phyloP scores from a whole-genome alignment of 2,797 vertebrate species.

The Ctenopoma kingsleyae region DNA sequence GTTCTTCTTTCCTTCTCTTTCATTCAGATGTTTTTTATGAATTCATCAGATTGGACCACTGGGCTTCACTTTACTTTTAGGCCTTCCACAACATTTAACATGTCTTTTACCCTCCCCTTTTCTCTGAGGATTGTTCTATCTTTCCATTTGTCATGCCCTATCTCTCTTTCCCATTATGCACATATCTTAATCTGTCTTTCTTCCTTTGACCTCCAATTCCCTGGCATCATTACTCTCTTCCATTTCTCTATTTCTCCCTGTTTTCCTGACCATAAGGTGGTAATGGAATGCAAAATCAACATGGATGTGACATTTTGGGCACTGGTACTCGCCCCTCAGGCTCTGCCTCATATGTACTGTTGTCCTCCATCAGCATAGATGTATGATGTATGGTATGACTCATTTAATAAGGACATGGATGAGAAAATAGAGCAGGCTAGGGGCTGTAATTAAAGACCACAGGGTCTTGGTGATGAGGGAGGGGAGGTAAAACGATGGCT shows the following conservation, averaged over 20 bases:
- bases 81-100: conserved; percentile 68
- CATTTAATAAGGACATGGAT: conserved; percentile 71
- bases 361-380: conserved; percentile 52
- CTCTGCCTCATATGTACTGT: conserved; percentile 41
- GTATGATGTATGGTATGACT: conserved; percentile 62
- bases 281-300: conserved; percentile 74
- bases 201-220: conserved; percentile 69
- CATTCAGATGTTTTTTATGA: conserved; percentile 31
- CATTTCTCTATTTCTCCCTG: conserved; percentile 37
- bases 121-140: conserved; percentile 58
- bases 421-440: conserved; percentile 61
- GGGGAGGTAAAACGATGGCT: conserved; percentile 63
- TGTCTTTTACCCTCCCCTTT: conserved; percentile 53
- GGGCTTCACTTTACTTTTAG: conserved; percentile 40
- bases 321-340: not conserved
- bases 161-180: conserved; percentile 59
- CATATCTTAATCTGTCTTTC: conserved; percentile 66
- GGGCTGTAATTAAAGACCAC: conserved; percentile 79
- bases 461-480: conserved; percentile 62
- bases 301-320: conserved; percentile 69
- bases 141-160: conserved; percentile 56
- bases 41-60: conserved; percentile 58
- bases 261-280: conserved; percentile 48
- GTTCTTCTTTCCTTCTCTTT: conserved; percentile 20
- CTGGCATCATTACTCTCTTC: conserved; percentile 56